phyloP scores from a whole-genome alignment of 2,113 vertebrate species.

The Ahaetulla prasina region DNA sequence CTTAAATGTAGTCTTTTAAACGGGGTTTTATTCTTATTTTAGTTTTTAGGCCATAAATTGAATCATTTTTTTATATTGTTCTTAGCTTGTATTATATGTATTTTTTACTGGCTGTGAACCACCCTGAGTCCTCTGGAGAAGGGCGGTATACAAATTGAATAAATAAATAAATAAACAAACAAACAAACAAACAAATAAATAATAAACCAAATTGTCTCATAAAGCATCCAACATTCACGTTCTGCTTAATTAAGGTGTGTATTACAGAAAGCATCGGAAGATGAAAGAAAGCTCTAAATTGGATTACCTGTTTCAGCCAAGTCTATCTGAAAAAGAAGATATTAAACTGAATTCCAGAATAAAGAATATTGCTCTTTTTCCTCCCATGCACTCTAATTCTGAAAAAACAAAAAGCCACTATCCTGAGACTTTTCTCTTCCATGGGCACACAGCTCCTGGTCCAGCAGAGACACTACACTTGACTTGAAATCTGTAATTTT shows the following conservation, averaged over 20 bases:
- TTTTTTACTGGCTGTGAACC: too few relatives aligned
- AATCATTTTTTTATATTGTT: too few relatives aligned
- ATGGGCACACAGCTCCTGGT: neutral
- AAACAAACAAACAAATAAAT: too few relatives aligned
- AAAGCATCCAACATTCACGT: neutral
- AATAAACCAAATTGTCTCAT: too few relatives aligned
- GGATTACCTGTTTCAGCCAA: neutral
- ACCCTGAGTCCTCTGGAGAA: too few relatives aligned
- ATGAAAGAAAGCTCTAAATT: neutral
- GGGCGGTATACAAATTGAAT: too few relatives aligned
- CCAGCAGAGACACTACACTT: neutral
- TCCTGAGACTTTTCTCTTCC: neutral
- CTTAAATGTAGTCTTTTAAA: too few relatives aligned
- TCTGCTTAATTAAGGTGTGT: neutral
- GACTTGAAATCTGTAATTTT: neutral
- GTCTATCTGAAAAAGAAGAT: neutral
- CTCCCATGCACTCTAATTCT: neutral
- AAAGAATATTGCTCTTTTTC: neutral
- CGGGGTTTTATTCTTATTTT: too few relatives aligned
- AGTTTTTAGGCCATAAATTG: too few relatives aligned
- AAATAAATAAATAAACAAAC: too few relatives aligned
- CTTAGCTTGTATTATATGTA: too few relatives aligned
- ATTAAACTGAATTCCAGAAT: neutral
- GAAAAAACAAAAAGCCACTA: neutral
- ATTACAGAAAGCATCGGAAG: neutral